Percentiles rank a stretch among this genome's conserved stretches.
Evolutionary conservation across 2,797 vertebrate genomes (phyloP).

Genomic region (Orestias chungarensis): DNA sequence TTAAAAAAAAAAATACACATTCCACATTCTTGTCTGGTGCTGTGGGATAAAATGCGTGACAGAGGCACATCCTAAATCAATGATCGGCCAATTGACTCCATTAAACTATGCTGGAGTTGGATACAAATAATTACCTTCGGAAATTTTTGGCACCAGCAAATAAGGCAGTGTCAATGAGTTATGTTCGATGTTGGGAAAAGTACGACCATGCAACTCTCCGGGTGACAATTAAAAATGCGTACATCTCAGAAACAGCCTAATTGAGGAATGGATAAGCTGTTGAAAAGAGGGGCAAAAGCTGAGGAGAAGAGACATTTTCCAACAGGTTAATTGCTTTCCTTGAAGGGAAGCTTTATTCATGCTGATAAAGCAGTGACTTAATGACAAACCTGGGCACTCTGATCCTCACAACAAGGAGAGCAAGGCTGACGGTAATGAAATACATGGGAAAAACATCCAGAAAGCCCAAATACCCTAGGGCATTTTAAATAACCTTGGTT

Average conservation of each 20-base stretch:
- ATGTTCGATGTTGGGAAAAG: constrained; percentile 26
- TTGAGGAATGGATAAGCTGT: constrained; percentile 26
- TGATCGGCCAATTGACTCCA: constrained; percentile 31
- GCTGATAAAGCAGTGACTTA: constrained; percentile 41
- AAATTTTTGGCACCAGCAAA: constrained; percentile 26
- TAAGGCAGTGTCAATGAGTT: constrained; percentile 16
- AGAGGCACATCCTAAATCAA: constrained; percentile 37
- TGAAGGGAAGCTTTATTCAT: constrained; percentile 47
- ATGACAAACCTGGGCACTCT: constrained; percentile 40
- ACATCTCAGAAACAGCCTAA: constrained; percentile 39
- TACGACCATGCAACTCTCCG: not conserved
- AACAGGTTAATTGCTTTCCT: constrained; percentile 63
- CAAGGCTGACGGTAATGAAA: constrained; percentile 9
- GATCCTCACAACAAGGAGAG: constrained; percentile 19
- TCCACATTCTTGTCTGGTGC: constrained; percentile 30
- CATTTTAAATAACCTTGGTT: not conserved
- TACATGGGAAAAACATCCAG: constrained; percentile 16
- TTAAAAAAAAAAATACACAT: constrained; percentile 31
- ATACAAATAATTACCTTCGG: constrained; percentile 25
- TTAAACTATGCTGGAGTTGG: constrained; percentile 16
- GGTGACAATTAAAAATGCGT: constrained; percentile 51
- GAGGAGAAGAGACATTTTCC: constrained; percentile 30
- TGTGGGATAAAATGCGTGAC: constrained; percentile 42
- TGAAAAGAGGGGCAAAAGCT: constrained; percentile 26
- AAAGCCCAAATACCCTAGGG: constrained; percentile 14